Evolutionary conservation across 2,888 invertebrate genomes (phyloP).

Genomic region (Lobophora halterata): DNA sequence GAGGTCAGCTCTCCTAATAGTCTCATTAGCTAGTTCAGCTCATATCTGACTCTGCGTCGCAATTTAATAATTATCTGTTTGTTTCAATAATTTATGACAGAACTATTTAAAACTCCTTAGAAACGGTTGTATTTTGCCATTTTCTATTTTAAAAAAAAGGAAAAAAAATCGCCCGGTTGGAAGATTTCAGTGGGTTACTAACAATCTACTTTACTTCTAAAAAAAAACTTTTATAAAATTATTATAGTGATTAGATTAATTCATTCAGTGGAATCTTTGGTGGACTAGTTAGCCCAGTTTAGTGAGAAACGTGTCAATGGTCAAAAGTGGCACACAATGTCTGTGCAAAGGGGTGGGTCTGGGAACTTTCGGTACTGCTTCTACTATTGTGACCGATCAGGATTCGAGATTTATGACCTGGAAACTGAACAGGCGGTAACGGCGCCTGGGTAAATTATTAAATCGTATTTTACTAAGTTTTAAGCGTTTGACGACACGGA

Average conservation of each 20-base stretch:
- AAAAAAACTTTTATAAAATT: too few species aligned
- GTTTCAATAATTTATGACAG: slow-evolving; percentile 44
- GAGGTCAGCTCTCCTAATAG: slow-evolving; percentile 20
- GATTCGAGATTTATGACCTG: slow-evolving; percentile 73
- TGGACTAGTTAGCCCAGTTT: not conserved
- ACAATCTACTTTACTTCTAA: too few species aligned
- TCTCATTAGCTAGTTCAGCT: slow-evolving; percentile 13
- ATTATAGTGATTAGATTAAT: too few species aligned
- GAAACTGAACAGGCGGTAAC: slow-evolving; percentile 49
- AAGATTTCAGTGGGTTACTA: too few species aligned
- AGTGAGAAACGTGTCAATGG: slow-evolving; percentile 51
- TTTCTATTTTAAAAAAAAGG: too few species aligned
- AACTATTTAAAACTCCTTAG: slow-evolving; percentile 34
- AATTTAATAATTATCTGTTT: slow-evolving; percentile 38
- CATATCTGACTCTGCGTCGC: slow-evolving; percentile 35
- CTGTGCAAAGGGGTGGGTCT: slow-evolving; percentile 58
- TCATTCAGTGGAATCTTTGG: too few species aligned
- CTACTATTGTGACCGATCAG: slow-evolving; percentile 62
- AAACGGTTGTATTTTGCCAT: slow-evolving; percentile 15
- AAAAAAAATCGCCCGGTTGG: too few species aligned
- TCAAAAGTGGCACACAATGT: slow-evolving; percentile 43
- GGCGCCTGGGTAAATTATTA: slow-evolving; percentile 38
- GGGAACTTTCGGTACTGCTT: slow-evolving; percentile 64
- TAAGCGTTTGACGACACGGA: too few species aligned
- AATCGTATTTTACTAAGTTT: too few species aligned